A percentile compares a stretch with the other conserved stretches of the same genome.
phyloP scores from a whole-genome alignment of 1,140 invertebrate genomes.

The Diorhabda sublineata region DNA sequence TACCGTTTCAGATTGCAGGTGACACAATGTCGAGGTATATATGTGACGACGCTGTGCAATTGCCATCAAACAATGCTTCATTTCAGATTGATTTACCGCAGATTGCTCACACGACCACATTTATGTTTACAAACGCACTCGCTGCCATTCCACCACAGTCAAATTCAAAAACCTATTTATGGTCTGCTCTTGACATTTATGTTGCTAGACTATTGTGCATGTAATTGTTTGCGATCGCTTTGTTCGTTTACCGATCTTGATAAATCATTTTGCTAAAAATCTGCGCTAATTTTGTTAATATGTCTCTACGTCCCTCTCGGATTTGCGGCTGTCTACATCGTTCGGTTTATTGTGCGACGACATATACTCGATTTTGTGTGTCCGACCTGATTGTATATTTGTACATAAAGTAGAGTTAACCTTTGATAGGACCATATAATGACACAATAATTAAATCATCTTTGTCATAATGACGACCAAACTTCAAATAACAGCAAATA shows the following conservation, averaged over 20 bases:
- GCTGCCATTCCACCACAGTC: conserved; percentile 20
- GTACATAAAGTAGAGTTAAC: too few species aligned
- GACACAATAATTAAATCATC: too few species aligned
- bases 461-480: too few species aligned
- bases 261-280: conserved; percentile 9
- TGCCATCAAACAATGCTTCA: conserved; percentile 43
- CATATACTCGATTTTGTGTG: not conserved
- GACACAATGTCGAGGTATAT: too few species aligned
- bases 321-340: not conserved
- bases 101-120: conserved; percentile 25
- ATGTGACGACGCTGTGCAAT: not conserved
- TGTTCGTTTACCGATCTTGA: conserved; percentile 16
- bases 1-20: too few species aligned
- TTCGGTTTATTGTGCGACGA: conserved; percentile 23
- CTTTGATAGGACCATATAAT: too few species aligned
- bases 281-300: not conserved
- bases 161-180: conserved; percentile 16
- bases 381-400: too few species aligned
- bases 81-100: conserved; percentile 44
- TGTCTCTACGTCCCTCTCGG: not conserved
- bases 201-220: conserved; percentile 21
- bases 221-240: conserved; percentile 19
- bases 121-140: conserved; percentile 21
- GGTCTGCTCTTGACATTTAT: conserved; percentile 20
- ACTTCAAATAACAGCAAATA: too few species aligned